Evolutionary conservation across 2,797 vertebrate species (phyloP).

Genomic region (Nyctalus aviator): DNA sequence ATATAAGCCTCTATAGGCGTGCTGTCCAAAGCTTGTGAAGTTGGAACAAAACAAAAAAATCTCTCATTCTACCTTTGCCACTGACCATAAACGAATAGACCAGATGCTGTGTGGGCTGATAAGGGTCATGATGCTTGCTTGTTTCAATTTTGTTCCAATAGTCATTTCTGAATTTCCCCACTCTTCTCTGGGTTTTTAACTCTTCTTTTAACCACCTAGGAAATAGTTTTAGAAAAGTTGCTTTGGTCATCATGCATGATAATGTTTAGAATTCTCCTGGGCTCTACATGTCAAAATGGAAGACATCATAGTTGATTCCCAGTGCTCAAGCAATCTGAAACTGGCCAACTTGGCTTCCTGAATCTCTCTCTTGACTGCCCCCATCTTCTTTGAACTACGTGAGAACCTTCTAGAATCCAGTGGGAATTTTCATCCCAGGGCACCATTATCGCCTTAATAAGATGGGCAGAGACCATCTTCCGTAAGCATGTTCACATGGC

Average conservation of each 20-base stretch:
- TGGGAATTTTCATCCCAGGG: conserved; percentile 80
- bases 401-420: background rate
- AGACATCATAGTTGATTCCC: background rate
- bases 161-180: conserved; percentile 21
- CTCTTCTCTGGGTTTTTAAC: background rate
- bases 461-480: conserved; percentile 81
- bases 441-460: conserved; percentile 69
- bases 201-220: conserved; percentile 29
- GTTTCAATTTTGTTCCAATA: conserved; percentile 4
- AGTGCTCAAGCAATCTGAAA: background rate
- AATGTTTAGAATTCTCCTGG: background rate
- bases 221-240: conserved; percentile 55
- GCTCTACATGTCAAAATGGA: conserved; percentile 31
- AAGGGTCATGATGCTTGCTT: background rate
- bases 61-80: background rate
- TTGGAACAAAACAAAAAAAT: conserved; percentile 46
- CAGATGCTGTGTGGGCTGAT: background rate
- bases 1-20: conserved; percentile 10
- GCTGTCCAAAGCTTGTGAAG: conserved; percentile 54
- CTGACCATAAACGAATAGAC: background rate
- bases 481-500: conserved; percentile 75
- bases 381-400: background rate
- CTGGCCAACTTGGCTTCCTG: background rate
- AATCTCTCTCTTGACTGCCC: conserved; percentile 19
- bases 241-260: background rate